These are phyloP conservation scores for Gambusia affinis DNA, from an alignment of 2,113 vertebrate species.

Conservation along the genomic window DNA sequence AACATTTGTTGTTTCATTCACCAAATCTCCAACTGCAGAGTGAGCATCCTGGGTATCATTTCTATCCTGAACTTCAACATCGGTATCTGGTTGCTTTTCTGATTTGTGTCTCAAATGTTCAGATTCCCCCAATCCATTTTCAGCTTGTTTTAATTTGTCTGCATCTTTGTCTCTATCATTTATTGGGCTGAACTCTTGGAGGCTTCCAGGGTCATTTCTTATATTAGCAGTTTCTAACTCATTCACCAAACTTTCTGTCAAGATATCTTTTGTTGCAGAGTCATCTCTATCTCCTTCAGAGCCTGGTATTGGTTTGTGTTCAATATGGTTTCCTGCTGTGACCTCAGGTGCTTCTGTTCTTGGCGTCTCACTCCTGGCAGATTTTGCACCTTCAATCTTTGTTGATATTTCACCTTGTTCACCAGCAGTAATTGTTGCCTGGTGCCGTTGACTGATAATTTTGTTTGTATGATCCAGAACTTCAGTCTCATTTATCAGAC, in stretches of 20 bases:
- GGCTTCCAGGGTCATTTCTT: neutral
- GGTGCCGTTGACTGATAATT: neutral
- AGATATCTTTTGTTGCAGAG: neutral
- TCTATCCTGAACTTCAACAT: neutral
- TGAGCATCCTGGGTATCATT: neutral
- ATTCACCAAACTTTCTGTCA: neutral
- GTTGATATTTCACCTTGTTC: constrained; percentile 2
- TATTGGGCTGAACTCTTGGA: neutral
- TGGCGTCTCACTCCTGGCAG: neutral
- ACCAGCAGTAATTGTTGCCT: neutral
- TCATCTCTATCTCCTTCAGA: neutral
- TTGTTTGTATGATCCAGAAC: accelerated
- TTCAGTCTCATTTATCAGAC: neutral
- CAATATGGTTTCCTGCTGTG: neutral
- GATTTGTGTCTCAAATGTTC: neutral
- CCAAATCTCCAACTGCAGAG: neutral
- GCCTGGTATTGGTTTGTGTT: neutral
- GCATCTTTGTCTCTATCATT: accelerated
- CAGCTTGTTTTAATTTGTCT: neutral
- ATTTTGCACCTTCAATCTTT: neutral
- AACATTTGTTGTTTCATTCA: neutral
- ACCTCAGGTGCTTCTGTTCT: neutral
- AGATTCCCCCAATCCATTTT: neutral
- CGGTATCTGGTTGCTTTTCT: neutral
- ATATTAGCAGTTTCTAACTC: neutral